Base-by-base conservation (phyloP, 2,113 vertebrate genomes). In the Boleophthalmus pectinirostris region DNA sequence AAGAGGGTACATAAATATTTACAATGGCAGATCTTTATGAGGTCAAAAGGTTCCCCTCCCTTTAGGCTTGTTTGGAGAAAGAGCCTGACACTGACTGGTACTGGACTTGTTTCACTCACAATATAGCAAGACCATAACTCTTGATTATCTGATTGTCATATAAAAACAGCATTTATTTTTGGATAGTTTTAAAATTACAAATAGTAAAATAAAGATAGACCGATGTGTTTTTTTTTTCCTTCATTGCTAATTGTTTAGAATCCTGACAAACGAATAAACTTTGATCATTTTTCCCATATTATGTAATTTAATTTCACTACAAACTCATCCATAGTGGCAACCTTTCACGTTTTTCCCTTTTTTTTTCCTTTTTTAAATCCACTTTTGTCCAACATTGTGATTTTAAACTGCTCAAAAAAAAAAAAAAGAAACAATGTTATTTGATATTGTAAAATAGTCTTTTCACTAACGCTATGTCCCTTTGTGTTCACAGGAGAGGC, bases 401-500 rank as follows among this genome's bases (percentile, higher is more conserved):
- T 38, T 38, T 38, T 9, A 43, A 43, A 43, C 29, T 29, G 29
- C 29, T 29, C 10, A 43, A 43, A 38, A 7, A 38, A 38, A 38
- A n/a, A n/a, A n/a, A 43, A 43, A 43, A 10, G 8, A 43, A 43
- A 43, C 38, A 43, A 10, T 43, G 38, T 10, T 43, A 9, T 10
- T 43, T 43, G 35, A 8, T 38, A 3, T 10, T 46, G 14, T 47
- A 53, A 21, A 54, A 9, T n/a, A 9, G 5, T 5, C 8, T 54
- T 54, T 54, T n/a, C 5, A 54, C 1, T 64, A 43, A 21, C 29
- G 4, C n/a, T 15, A 1, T 66, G n/a, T 47, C 3, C 3, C 38
- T 47, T 23, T 47, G 64, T 66, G 12, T 89, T 61, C 80, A 54
- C 90, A 98, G 98, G 89, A 94, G 94, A 65, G 95, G 95, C 68